Conservation (phyloP, 2,797 vertebrate species). For the Peromyscus melanophrys region DNA sequence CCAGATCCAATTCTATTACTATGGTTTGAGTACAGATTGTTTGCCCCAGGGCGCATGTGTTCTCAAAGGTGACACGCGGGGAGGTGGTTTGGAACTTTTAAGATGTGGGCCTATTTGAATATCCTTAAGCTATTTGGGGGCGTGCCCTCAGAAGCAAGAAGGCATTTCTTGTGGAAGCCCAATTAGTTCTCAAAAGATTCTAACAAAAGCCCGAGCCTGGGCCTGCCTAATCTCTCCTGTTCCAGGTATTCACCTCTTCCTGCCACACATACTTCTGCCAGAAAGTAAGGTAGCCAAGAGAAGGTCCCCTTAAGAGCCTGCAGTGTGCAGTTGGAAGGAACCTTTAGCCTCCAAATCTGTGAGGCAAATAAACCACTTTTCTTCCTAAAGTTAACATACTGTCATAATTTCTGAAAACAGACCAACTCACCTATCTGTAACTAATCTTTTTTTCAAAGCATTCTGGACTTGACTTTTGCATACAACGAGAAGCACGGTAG, state of each 20-base stretch:
- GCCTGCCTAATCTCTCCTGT: not conserved
- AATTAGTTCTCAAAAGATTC: not conserved
- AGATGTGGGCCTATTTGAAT: not conserved
- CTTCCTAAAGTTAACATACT: not conserved
- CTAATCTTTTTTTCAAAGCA: conserved; percentile 29
- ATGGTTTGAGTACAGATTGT: not conserved
- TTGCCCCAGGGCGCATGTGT: not conserved
- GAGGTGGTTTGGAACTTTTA: not conserved
- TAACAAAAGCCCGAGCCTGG: not conserved
- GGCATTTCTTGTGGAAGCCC: not conserved
- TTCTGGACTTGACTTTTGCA: conserved; percentile 36
- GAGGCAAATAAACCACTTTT: not conserved
- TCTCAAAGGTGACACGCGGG: not conserved
- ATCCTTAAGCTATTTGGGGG: not conserved
- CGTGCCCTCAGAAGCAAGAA: not conserved
- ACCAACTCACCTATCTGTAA: not conserved
- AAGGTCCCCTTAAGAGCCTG: not conserved
- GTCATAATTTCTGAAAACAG: not conserved
- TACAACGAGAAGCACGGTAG: not conserved
- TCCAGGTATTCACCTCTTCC: not conserved
- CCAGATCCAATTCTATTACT: not conserved
- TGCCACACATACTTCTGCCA: not conserved
- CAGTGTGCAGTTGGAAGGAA: not conserved
- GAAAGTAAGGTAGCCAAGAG: not conserved
- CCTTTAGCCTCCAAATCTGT: not conserved